These are phyloP conservation scores for Peromyscus nudipes DNA, from an alignment of 2,797 vertebrate genomes.

Conservation along the genomic window DNA sequence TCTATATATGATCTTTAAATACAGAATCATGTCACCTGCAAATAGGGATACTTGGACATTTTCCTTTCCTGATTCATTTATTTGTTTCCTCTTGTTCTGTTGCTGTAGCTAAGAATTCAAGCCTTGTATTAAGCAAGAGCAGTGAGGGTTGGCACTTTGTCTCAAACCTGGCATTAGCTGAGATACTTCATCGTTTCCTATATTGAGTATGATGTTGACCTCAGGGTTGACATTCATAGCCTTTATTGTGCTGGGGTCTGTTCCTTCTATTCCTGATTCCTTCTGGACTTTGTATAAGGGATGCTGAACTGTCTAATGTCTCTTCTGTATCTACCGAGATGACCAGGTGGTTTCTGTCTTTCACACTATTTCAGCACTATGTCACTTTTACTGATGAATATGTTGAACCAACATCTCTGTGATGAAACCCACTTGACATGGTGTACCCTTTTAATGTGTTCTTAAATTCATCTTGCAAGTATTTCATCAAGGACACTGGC, in stretches of 20 bases:
- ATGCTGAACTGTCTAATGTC: background rate
- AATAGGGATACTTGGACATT: background rate
- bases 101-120: background rate
- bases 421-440: background rate
- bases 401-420: background rate
- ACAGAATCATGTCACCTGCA: background rate
- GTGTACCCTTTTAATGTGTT: background rate
- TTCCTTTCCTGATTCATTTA: background rate
- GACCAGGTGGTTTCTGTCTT: background rate
- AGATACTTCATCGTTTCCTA: background rate
- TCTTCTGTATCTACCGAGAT: background rate
- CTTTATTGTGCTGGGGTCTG: background rate
- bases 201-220: background rate
- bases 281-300: background rate
- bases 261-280: background rate
- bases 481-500: background rate
- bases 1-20: too few relatives aligned
- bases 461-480: background rate
- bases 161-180: background rate
- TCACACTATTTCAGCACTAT: background rate
- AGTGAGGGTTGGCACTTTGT: background rate
- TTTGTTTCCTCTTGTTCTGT: background rate
- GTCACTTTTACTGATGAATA: background rate
- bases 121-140: background rate
- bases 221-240: background rate